Conservation (phyloP, 2,888 invertebrate species). For the Griposia aprilina region DNA sequence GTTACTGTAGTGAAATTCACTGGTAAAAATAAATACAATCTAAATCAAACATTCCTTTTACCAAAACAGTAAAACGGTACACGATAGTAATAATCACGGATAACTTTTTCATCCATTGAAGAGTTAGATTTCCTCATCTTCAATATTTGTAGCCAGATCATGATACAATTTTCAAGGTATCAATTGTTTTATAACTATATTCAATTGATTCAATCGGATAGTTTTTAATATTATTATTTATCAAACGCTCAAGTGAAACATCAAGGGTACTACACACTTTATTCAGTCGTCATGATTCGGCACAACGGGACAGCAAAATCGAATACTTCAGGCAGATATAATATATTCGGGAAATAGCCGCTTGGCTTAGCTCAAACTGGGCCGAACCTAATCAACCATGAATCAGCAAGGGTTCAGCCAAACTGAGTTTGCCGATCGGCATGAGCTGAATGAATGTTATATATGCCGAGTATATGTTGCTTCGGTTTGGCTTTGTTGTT, state of each 20-base stretch:
- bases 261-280: not conserved
- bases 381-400: not conserved
- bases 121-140: not conserved
- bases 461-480: not conserved
- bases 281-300: not conserved
- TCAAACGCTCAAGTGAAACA: not conserved
- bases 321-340: not conserved
- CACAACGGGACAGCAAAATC: not conserved
- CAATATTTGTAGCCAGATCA: not conserved
- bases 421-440: not conserved
- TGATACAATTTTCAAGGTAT: too few species aligned
- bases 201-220: not conserved
- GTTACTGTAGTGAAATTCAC: too few species aligned
- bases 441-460: not conserved
- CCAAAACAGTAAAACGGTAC: not conserved
- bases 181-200: not conserved
- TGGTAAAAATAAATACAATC: too few species aligned
- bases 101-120: not conserved
- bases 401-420: not conserved
- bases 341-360: not conserved
- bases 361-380: not conserved
- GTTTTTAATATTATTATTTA: not conserved
- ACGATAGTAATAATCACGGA: not conserved
- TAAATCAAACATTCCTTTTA: not conserved
- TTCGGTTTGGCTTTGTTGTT: not conserved